A percentile compares a stretch with the other conserved stretches of the same genome.
Conservation (phyloP, 2,113 vertebrate species). For the Antechinus stuartii region DNA sequence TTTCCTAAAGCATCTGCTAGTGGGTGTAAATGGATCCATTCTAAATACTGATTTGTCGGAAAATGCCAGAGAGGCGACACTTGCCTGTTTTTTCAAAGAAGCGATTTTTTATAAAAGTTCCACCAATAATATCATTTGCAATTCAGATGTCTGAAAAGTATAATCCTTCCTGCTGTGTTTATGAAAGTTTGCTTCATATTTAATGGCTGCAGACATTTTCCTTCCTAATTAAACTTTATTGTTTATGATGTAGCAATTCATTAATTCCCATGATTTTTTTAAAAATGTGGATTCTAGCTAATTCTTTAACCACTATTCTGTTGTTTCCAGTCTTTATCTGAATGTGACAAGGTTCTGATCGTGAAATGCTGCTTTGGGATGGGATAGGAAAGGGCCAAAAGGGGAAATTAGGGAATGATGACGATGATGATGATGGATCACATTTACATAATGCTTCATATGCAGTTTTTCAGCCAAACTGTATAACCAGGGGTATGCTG, state of each 20-base stretch:
- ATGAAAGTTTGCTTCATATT: slow-evolving; percentile 84
- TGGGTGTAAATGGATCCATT: slow-evolving; percentile 68
- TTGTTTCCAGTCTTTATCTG: slow-evolving; percentile 59
- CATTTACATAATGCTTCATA: background rate
- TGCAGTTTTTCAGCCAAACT: background rate
- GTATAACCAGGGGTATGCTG: background rate
- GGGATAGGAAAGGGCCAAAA: background rate
- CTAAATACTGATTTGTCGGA: slow-evolving; percentile 71
- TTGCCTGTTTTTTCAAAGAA: slow-evolving; percentile 60
- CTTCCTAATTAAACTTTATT: slow-evolving; percentile 87
- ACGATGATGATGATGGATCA: background rate
- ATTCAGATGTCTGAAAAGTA: slow-evolving; percentile 84
- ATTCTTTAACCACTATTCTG: slow-evolving; percentile 67
- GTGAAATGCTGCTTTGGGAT: background rate
- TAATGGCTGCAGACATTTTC: slow-evolving; percentile 85
- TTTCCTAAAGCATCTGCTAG: slow-evolving; percentile 70
- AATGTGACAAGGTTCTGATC: background rate
- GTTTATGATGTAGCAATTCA: slow-evolving; percentile 84
- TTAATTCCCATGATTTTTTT: slow-evolving; percentile 80
- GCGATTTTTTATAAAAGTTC: slow-evolving; percentile 73
- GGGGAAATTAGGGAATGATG: background rate
- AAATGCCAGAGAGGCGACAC: slow-evolving; percentile 71
- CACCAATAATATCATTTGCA: slow-evolving; percentile 83
- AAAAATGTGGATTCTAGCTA: slow-evolving; percentile 69
- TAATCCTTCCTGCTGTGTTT: slow-evolving; percentile 82